Evolutionary conservation across 2,888 invertebrate species (phyloP).

Genomic region (Cephus spinipes): DNA sequence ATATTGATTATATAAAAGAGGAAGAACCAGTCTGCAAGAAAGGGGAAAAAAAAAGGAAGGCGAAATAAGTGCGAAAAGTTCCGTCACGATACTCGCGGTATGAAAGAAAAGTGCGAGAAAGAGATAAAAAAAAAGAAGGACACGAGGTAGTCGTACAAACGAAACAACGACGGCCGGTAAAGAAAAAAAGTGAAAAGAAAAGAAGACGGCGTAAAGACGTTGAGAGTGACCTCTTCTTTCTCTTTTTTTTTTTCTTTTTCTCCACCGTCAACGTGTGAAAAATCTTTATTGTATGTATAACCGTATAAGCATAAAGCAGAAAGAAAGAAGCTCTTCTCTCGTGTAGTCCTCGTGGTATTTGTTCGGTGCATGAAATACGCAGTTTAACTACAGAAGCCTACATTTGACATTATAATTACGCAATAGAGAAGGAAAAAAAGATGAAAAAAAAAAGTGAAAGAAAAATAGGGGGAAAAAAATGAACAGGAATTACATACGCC

Average conservation of each 20-base stretch:
- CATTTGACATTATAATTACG: neutral
- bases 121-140: neutral
- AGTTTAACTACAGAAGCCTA: neutral
- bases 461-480: neutral
- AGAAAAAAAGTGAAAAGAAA: neutral
- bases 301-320: neutral
- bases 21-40: neutral
- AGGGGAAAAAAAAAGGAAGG: neutral
- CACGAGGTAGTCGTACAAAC: neutral
- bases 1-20: neutral
- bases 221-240: slow-evolving; percentile 16
- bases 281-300: neutral
- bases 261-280: slow-evolving; percentile 26
- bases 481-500: neutral
- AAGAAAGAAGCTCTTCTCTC: neutral
- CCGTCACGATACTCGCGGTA: too few species aligned
- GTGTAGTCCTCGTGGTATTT: neutral
- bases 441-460: too few species aligned
- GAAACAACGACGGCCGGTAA: neutral
- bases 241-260: slow-evolving; percentile 30
- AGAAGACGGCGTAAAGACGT: neutral
- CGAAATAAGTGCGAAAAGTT: too few species aligned
- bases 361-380: neutral
- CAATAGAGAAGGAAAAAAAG: neutral
- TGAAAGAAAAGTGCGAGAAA: neutral